Evolutionary conservation across 2,888 invertebrate genomes (phyloP).

Genomic region (Meandrusa payeni): DNA sequence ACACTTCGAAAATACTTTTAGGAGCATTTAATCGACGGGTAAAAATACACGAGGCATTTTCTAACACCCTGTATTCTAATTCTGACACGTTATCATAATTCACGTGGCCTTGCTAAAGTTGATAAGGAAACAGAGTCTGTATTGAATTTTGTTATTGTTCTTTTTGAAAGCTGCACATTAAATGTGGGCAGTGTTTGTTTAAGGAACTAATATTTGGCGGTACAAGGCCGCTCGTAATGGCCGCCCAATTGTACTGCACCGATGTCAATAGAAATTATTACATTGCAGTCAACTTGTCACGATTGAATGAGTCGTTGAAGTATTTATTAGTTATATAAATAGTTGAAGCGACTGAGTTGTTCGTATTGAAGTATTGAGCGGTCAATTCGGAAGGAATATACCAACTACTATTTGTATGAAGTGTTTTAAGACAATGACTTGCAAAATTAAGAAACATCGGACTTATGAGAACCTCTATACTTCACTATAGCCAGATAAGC

Average conservation of each 20-base stretch:
- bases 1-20: too few species aligned
- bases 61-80: constrained; percentile 64
- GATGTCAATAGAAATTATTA: constrained; percentile 31
- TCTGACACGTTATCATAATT: constrained; percentile 60
- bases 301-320: constrained; percentile 4
- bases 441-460: too few species aligned
- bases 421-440: too few species aligned
- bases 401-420: too few species aligned
- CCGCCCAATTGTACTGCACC: constrained; percentile 31
- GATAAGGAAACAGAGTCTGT: constrained; percentile 51
- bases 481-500: too few species aligned
- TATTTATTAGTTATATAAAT: too few species aligned
- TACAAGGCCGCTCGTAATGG: constrained; percentile 35
- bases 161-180: constrained; percentile 47
- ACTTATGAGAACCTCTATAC: too few species aligned
- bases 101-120: constrained; percentile 61
- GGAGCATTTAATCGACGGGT: not conserved
- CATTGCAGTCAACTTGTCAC: constrained; percentile 25
- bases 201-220: constrained; percentile 32
- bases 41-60: constrained; percentile 11
- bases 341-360: too few species aligned
- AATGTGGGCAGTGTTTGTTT: constrained; percentile 22
- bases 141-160: constrained; percentile 48
- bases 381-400: too few species aligned
- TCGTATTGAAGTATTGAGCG: too few species aligned